Base-by-base conservation (phyloP, 2,888 invertebrate species). In the Meandrusa payeni region DNA sequence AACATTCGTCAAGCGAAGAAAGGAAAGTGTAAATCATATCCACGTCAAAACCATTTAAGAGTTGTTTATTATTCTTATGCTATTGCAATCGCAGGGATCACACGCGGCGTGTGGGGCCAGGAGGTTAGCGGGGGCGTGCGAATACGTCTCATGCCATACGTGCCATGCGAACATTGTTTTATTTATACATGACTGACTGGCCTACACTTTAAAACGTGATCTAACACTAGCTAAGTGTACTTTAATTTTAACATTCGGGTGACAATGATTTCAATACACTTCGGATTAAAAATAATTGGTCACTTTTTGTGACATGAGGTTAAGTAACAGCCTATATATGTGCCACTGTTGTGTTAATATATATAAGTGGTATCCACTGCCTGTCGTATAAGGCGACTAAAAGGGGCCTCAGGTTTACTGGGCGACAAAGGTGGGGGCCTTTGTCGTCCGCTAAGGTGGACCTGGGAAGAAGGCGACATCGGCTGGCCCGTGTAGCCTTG, bases 1-100 rank as follows among this genome's bases (percentile, higher is more conserved):
- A n/a, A n/a, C n/a, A n/a, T n/a, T n/a, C n/a, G n/a, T n/a, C n/a
- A n/a, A n/a, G n/a, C n/a, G n/a, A n/a, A n/a, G n/a, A n/a, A n/a
- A n/a, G n/a, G n/a, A n/a, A n/a, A n/a, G n/a, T n/a, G 15, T 38
- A 38, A 28, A 13, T 20, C 7, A 9, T 38, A 9, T 38, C 13
- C 9, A 22, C 27, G 13, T 28, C 20, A 20, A 37, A 37, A 28
- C 12, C 12, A 20, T 28, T 22, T 29, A 28, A 28, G 20, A 13
- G 19, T 20, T 38, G 38, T 28, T 22, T 38, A 12, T 27, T 12
- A 19, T 28, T 27, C 2, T 11, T 29, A 12, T 20, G 11, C 20
- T 20, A 20, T 6, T 22, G 38, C 20, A 20, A 38, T 38, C 28
- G 20, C 1, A 17, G 38, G n/a, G 6, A 28, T 28, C 38, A 22